Evolutionary conservation across 2,888 invertebrate species (phyloP).

Genomic region (Endomychus coccineus): DNA sequence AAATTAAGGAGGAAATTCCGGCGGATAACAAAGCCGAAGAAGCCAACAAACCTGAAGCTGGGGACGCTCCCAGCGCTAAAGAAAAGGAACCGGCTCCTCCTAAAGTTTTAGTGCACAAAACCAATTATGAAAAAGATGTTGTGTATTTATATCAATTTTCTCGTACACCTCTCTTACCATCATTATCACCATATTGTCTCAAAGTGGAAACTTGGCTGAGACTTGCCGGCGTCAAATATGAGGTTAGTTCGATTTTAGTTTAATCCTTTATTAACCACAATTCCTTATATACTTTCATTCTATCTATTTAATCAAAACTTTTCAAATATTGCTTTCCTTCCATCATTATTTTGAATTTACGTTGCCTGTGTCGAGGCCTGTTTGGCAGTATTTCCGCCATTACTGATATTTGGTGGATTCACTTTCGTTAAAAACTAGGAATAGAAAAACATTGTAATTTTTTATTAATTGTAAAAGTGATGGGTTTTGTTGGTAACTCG

Average conservation of each 20-base stretch:
- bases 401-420: no score
- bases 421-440: no score
- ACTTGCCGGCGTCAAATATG: constrained; percentile 84
- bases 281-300: not conserved
- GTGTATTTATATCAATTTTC: constrained; percentile 93
- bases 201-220: constrained; percentile 96
- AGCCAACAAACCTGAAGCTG: constrained; percentile 43
- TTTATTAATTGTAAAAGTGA: no score
- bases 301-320: no score
- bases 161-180: constrained; percentile 81
- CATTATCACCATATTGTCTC: constrained; percentile 86
- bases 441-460: no score
- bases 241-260: constrained; percentile 64
- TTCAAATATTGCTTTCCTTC: no score
- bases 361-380: no score
- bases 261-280: not conserved
- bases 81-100: constrained; percentile 60
- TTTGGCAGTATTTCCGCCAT: no score
- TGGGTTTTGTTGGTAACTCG: no score
- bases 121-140: constrained; percentile 83
- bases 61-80: constrained; percentile 45
- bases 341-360: no score
- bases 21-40: constrained; percentile 45
- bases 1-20: constrained; percentile 47
- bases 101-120: constrained; percentile 77